Evolutionary conservation across 2,888 invertebrate genomes (phyloP), one percentile per base, ranked within the genome.

Genomic region (Caenorhabditis zanzibari): DNA sequence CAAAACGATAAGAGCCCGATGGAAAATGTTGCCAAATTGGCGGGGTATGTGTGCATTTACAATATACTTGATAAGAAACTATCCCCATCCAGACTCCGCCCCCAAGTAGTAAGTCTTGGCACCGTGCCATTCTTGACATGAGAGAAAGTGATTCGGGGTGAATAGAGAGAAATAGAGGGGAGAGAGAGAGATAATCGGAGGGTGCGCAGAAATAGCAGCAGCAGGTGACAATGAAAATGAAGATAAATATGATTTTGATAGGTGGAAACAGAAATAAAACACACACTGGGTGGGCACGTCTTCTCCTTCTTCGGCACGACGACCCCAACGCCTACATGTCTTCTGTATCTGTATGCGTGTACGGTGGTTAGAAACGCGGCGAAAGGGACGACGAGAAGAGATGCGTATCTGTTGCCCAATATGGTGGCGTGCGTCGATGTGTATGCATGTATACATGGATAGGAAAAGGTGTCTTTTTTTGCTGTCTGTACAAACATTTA

Each of bases 221-320:
- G 32, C 58, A 61, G 69, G 69, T 69, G 77, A 77, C 68, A 77
- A 47, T 71, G 61, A 35, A n/a, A 32, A 68, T 52, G 68, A 68
- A 68, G 68, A 77, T 77, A 77, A 71, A 77, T 77, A 69, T 71
- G 77, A 71, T 59, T 77, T 77, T 71, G 77, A 77, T 77, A 77
- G 71, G 77, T 68, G 77, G n/a, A 77, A 59, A 75, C 64, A 66
- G 61, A 77, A 56, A 41, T 59, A 38, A 58, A 44, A 58, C 71
- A 59, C 49, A n/a, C 47, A 44, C 58, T 52, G 71, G 58, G 71
- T 56, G 58, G 71, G 71, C 58, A 59, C 56, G 28, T 56, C 56
- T 14, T 56, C 56, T 26, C 16, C 32, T 56, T 56, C 71, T 24
- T 44, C 71, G 24, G 26, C 71, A 41, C 54, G 22, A 38, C 38